phyloP scores from a whole-genome alignment of 2,113 vertebrate genomes.

The Sterna hirundo region DNA sequence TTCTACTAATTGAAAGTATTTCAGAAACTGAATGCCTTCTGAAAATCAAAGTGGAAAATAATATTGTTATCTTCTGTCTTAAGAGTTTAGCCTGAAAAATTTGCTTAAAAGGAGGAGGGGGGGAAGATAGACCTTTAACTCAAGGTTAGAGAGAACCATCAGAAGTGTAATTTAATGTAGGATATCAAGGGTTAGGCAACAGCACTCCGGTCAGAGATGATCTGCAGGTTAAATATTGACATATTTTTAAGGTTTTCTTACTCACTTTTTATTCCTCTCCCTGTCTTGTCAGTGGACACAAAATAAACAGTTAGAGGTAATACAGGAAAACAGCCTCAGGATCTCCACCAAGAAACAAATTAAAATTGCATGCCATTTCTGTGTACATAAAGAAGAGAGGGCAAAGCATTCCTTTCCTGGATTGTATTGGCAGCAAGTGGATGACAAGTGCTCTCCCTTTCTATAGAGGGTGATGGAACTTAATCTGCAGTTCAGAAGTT shows the following conservation, averaged over 20 bases:
- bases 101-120: not conserved
- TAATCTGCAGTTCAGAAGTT: conserved; percentile 30
- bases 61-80: not conserved
- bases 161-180: not conserved
- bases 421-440: not conserved
- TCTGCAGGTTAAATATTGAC: not conserved
- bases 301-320: not conserved
- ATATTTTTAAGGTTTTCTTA: not conserved
- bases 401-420: not conserved
- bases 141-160: not conserved
- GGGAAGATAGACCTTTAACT: not conserved
- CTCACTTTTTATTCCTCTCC: not conserved
- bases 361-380: not conserved
- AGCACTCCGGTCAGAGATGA: not conserved
- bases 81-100: not conserved
- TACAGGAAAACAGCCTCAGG: not conserved
- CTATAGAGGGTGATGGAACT: not conserved
- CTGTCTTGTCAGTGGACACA: not conserved
- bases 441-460: not conserved
- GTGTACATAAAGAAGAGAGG: not conserved
- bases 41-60: not conserved
- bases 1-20: conserved; percentile 17
- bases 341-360: not conserved
- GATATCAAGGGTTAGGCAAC: not conserved
- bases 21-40: not conserved